Evolutionary conservation across 2,797 vertebrate species (phyloP), one percentile per base, ranked within the genome.

Genomic region (Myotis pilosus): DNA sequence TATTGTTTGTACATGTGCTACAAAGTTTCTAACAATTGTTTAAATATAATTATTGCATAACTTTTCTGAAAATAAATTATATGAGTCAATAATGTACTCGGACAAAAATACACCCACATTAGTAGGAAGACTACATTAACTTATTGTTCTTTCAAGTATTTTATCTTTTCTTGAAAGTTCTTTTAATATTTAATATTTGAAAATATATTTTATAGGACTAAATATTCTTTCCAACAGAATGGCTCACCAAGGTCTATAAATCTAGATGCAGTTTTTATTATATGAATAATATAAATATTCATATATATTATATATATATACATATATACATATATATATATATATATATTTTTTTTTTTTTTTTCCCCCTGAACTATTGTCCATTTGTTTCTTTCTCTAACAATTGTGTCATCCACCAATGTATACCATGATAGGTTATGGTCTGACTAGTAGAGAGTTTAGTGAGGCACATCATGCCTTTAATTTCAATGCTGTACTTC

Each of bases 201-300:
- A 75, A 92, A 78, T 76, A 66, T 7, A 60, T 76, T 69, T 94
- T 90, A 19, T 69, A 78, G 19, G 60, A 20, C 49, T 60, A 74
- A 85, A n/a, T 92, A 38, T 87, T 75, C 16, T 92, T 89, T 92
- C 28, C 33, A 86, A 20, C 44, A 60, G 13, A 88, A 53, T 94
- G 75, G 51, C 57, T 74, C 75, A 76, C 13, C 5, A 23, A 66
- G 66, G 51, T 38, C 55, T 44, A 22, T 64, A 87, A 62, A 82
- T 82, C 11, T 71, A 76, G 51, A 69, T 74, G 17, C 25, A 76
- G 38, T n/a, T 83, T 38, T 53, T 68, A 47, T 74, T 86, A 30
- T 85, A 44, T 81, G 60, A 81, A 80, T 62, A 75, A 38, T n/a
- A 3, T 93, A 55, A 64, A 38, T 55, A 47, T 87, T 93, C 25